Conservation (phyloP, 2,113 vertebrate species). For the Sinocyclocheilus anshuiensis region DNA sequence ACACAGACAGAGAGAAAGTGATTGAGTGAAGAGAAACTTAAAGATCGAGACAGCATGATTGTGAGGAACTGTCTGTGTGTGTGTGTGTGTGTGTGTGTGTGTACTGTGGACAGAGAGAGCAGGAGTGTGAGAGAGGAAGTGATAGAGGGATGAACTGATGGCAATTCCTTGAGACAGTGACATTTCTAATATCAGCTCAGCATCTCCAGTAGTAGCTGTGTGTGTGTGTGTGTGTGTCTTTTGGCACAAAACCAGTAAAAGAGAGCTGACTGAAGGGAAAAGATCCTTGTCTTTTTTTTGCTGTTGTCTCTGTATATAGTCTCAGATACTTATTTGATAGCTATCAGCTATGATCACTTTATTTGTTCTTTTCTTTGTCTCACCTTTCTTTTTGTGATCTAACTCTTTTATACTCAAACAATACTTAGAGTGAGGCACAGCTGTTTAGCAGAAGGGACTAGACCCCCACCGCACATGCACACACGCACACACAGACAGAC, state of each 20-base stretch:
- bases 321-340: background rate
- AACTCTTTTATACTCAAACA: background rate
- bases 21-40: background rate
- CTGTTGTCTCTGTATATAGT: background rate
- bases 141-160: slow-evolving; percentile 35
- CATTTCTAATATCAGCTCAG: slow-evolving; percentile 24
- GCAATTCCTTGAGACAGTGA: slow-evolving; percentile 41
- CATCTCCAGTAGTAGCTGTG: background rate
- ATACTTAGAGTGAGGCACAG: slow-evolving; percentile 19
- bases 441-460: slow-evolving; percentile 37
- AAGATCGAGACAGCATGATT: background rate
- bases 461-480: background rate
- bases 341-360: background rate
- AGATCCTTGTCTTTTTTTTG: background rate
- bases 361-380: background rate
- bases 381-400: background rate
- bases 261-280: background rate
- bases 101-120: background rate
- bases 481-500: background rate
- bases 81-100: background rate
- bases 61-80: background rate
- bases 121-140: background rate
- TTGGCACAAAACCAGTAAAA: slow-evolving; percentile 2
- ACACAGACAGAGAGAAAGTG: background rate
- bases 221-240: background rate